Base-by-base conservation (phyloP, 2,113 vertebrate species). In the Anolis sagrei region DNA sequence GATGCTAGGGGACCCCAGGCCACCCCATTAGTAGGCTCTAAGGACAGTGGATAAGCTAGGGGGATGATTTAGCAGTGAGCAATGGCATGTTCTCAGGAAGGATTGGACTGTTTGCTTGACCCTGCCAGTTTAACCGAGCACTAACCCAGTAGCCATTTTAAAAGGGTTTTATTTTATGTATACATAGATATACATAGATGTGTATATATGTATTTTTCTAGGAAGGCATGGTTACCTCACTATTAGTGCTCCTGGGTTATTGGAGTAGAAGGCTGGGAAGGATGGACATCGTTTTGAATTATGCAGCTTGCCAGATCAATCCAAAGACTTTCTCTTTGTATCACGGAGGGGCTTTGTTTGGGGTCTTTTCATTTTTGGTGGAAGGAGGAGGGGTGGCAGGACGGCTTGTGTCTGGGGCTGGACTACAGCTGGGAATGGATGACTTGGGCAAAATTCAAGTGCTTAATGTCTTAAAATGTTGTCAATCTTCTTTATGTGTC, bases 401-500 rank as follows among this genome's bases (percentile, higher is more conserved):
- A 73, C 25, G 23, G 34, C 13, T 4, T 34, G 23, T 14, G 8
- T 58, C 75, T 44, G 7, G 81, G 8, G 39, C 9, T 76, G 88
- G 9, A 34, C 32, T 25, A 0, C 32, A 78, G 69, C 16, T 72
- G 44, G n/a, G 44, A 44, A 68, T 7, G 64, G 4, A 25, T 66
- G n/a, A 11, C 49, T 51, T 79, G 23, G 54, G 54, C 61, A 64
- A 58, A 81, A 75, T 51, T 74, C 66, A 74, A 58, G 32, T 21
- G 8, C 27, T 69, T 74, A n/a, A 34, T 79, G 90, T 88, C 90
- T 92, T 90, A 81, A 91, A 86, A 90, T 64, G 82, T 92, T 91
- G 89, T 93, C 94, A 90, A 87, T 94, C 87, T 81, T 91, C 81
- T 93, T 74, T 95, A 91, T 96, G 91, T 95, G 94, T 97, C 96